Conservation (phyloP, 1,140 invertebrate species). For the Pseudomyrmex pallidus region DNA sequence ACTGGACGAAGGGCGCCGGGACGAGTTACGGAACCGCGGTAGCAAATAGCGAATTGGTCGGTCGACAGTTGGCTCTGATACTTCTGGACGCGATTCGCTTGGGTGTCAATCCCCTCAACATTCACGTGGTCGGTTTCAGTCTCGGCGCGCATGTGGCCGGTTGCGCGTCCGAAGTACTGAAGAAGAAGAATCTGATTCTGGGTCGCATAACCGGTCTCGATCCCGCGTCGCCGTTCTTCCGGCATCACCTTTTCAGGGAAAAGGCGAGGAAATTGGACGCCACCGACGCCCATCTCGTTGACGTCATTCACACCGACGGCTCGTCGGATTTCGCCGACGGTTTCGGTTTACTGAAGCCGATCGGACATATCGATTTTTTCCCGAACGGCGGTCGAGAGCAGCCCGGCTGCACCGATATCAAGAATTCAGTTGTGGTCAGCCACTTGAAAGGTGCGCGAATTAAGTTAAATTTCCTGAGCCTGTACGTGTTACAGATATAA, state of each 20-base stretch:
- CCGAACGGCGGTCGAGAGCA: constrained; percentile 90
- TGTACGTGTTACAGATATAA: too few species aligned
- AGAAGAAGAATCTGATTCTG: constrained; percentile 85
- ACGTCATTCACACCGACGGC: constrained; percentile 94
- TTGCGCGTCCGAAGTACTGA: constrained; percentile 89
- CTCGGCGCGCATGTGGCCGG: constrained; percentile 92
- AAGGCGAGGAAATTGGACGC: constrained; percentile 88
- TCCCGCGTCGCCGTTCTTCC: constrained; percentile 89
- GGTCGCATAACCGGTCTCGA: constrained; percentile 91
- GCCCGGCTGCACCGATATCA: constrained; percentile 88
- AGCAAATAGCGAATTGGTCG: constrained; percentile 89
- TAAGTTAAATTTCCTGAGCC: too few species aligned
- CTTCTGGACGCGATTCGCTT: constrained; percentile 82
- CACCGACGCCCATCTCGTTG: constrained; percentile 92
- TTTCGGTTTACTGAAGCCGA: constrained; percentile 88
- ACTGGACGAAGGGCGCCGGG: constrained; percentile 86
- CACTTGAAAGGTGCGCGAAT: constrained; percentile 80
- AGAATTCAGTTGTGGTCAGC: constrained; percentile 85
- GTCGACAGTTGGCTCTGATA: constrained; percentile 86
- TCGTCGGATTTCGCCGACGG: constrained; percentile 87
- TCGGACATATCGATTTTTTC: constrained; percentile 90
- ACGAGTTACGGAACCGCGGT: constrained; percentile 87
- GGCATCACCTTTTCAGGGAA: constrained; percentile 84
- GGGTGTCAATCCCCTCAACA: constrained; percentile 82
- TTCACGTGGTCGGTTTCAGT: constrained; percentile 92